phyloP scores from a whole-genome alignment of 2,797 vertebrate species.

The Silurus lanzhouensis region DNA sequence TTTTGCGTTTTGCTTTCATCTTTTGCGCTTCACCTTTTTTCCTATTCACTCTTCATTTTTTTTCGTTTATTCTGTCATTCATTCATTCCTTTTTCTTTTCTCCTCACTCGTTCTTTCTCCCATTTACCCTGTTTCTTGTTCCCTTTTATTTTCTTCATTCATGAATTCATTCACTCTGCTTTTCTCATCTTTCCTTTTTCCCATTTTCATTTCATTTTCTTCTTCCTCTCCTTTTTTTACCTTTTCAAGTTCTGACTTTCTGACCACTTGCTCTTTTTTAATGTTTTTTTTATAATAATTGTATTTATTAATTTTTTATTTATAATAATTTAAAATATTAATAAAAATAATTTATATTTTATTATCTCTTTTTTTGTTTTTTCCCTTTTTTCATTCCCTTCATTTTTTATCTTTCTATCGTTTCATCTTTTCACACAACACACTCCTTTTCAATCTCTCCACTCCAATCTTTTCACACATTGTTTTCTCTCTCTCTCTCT shows the following conservation, averaged over 20 bases:
- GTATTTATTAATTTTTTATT: no score
- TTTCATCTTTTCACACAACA: background rate
- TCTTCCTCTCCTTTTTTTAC: background rate
- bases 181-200: background rate
- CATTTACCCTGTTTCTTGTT: background rate
- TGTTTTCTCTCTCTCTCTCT: background rate
- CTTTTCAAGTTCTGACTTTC: background rate
- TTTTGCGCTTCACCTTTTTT: constrained; percentile 15
- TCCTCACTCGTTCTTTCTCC: background rate
- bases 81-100: background rate
- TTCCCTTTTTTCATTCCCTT: background rate
- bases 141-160: background rate
- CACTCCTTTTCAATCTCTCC: background rate
- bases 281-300: no score
- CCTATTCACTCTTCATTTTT: background rate
- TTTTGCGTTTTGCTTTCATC: constrained; percentile 55
- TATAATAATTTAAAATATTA: no score
- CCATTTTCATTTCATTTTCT: background rate
- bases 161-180: no score
- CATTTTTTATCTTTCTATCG: background rate
- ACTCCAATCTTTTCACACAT: no score
- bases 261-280: background rate
- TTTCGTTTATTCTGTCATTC: background rate
- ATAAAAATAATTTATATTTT: background rate
- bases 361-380: no score